Evolutionary conservation across 2,797 vertebrate species (phyloP).

Genomic region (Coendou prehensilis): DNA sequence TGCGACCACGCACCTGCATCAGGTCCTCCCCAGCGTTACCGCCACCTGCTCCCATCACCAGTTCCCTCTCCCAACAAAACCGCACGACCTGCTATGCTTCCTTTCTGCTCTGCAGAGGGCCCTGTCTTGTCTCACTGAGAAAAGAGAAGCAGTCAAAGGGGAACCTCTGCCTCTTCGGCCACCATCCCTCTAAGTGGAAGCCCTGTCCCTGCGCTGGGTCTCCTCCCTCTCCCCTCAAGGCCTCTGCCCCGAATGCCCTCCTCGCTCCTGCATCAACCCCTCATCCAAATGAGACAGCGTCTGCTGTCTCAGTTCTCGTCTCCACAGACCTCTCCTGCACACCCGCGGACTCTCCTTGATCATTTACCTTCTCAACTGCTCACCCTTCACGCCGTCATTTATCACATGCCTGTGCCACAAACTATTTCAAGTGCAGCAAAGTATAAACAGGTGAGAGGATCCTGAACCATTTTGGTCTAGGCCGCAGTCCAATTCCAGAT

Average conservation of each 20-base stretch:
- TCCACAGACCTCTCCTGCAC: neutral
- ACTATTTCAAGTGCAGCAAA: neutral
- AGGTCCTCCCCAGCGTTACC: neutral
- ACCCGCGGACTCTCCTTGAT: neutral
- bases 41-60: neutral
- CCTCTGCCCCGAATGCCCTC: neutral
- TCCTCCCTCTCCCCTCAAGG: neutral
- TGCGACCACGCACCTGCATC: neutral
- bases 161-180: neutral
- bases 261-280: neutral
- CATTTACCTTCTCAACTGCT: neutral
- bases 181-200: too few relatives aligned
- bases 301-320: neutral
- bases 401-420: neutral
- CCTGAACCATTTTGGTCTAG: neutral
- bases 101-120: neutral
- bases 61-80: neutral
- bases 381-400: neutral
- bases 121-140: neutral
- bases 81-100: neutral
- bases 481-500: neutral
- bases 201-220: neutral
- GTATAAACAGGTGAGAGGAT: neutral
- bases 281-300: too few relatives aligned
- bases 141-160: neutral